These are phyloP conservation scores for Dyspetes luteomarginatus DNA, from an alignment of 2,888 invertebrate genomes.

Conservation along the genomic window DNA sequence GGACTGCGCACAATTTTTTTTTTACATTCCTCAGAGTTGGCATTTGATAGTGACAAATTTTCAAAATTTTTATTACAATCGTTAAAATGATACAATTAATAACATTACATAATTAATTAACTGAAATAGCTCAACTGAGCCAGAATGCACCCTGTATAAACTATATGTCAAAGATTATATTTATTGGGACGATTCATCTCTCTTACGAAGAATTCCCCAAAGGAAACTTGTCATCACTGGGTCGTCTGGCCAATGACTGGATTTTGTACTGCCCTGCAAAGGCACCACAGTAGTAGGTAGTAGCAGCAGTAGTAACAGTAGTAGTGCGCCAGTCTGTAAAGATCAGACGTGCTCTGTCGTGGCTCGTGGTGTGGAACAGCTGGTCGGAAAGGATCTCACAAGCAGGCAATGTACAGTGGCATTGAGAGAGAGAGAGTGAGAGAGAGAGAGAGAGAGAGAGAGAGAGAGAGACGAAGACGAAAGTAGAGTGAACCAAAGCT, in stretches of 20 bases:
- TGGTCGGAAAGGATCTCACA: constrained; percentile 57
- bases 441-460: constrained; percentile 49
- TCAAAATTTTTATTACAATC: no score
- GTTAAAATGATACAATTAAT: no score
- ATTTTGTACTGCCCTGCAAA: constrained; percentile 13
- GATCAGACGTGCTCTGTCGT: constrained; percentile 33
- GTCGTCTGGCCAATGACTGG: constrained; percentile 35
- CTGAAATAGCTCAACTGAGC: no score
- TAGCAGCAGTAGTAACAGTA: constrained; percentile 30
- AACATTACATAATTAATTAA: no score
- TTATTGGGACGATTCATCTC: no score
- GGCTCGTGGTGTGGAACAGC: constrained; percentile 55
- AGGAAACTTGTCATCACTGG: constrained; percentile 20
- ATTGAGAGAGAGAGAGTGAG: constrained; percentile 51
- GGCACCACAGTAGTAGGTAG: constrained; percentile 16
- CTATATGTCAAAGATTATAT: no score
- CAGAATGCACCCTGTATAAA: no score
- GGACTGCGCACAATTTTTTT: no score
- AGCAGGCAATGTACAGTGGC: constrained; percentile 32
- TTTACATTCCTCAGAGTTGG: no score
- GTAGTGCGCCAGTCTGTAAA: constrained; percentile 20
- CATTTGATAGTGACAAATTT: no score
- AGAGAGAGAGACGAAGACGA: neutral
- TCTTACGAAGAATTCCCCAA: neutral
- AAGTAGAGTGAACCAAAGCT: constrained; percentile 36